Conservation (phyloP, 2,888 invertebrate species). For the Agrilus biguttatus region DNA sequence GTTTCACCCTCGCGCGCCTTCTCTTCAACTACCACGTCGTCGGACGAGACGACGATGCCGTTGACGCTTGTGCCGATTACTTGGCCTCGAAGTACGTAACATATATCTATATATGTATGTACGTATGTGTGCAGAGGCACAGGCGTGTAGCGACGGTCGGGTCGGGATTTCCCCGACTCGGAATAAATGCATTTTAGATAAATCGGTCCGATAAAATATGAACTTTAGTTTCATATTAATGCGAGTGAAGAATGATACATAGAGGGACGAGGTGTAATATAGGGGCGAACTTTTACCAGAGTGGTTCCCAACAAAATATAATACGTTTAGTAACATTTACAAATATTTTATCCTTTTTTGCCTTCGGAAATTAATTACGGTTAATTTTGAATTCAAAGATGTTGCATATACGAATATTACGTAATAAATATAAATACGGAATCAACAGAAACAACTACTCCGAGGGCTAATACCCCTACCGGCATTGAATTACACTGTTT, state of each 20-base stretch:
- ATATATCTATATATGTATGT: slow-evolving; percentile 5
- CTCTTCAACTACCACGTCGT: not conserved
- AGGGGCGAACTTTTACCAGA: too few relatives aligned
- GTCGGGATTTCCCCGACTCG: slow-evolving; percentile 10
- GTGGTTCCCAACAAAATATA: too few relatives aligned
- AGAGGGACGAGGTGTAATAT: slow-evolving; percentile 14
- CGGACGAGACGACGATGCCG: not conserved
- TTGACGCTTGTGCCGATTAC: slow-evolving; percentile 2
- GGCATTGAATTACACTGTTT: too few relatives aligned
- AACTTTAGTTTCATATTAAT: slow-evolving; percentile 30
- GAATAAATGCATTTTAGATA: slow-evolving; percentile 31
- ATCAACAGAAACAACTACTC: too few relatives aligned
- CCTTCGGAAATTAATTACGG: too few relatives aligned
- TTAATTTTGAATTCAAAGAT: too few relatives aligned
- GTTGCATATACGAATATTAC: too few relatives aligned
- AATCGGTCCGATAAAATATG: slow-evolving; percentile 32
- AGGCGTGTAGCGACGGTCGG: too few relatives aligned
- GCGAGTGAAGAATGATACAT: slow-evolving; percentile 22
- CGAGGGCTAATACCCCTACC: too few relatives aligned
- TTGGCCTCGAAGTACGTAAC: slow-evolving; percentile 5
- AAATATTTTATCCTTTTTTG: too few relatives aligned
- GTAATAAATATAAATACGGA: too few relatives aligned
- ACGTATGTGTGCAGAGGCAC: slow-evolving; percentile 14
- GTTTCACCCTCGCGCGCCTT: slow-evolving; percentile 15
- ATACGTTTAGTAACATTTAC: too few relatives aligned